Evolutionary conservation across 2,888 invertebrate species (phyloP), one percentile per base, ranked within the genome.

Genomic region (Caenorhabditis wallacei): DNA sequence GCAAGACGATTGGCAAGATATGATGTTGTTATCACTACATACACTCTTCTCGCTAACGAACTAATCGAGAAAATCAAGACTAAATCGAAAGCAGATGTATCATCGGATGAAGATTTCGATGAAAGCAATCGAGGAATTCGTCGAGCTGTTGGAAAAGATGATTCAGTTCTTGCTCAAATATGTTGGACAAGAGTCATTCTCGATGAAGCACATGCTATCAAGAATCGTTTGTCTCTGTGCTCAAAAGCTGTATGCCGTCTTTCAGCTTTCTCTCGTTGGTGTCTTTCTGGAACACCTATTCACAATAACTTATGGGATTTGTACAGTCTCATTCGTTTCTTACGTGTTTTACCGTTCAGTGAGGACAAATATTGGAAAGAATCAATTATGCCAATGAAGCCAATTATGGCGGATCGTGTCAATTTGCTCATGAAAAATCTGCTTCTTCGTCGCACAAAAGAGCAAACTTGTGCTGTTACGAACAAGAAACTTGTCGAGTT

Each of bases 131-230:
- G 30, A 8, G 64, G 83, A 35, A 74, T 61, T 18, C 71, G 70
- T 53, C 57, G 74, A 46, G 43, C 53, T 1, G 71, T 80, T 3
- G 80, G 83, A 57, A 80, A 84, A 61, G 53, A 83, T 40, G 82
- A 82, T 35, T 89, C 88, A 1, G 80, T 84, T 22, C 84, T 91
- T 59, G 94, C 94, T 92, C 93, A 94, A 54, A 94, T 98, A 3
- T 94, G 94, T 11, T 98, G 97, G 97, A 94, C 95, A 0, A 94
- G 98, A 64, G 94, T 97, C 2, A 95, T 98, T 81, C 93, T 98
- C 24, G 98, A 98, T 93, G 98, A 98, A 93, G 98, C 96, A 0
- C 98, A 98, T 93, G 94, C 95, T 51, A 95, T 98, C 10, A 95
- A 97, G 87, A 98, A 98, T 93, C 94, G 95, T 92, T 70, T 79